These are phyloP conservation scores for Drosophila repleta DNA, from an alignment of 1,140 invertebrate genomes.

Conservation along the genomic window DNA sequence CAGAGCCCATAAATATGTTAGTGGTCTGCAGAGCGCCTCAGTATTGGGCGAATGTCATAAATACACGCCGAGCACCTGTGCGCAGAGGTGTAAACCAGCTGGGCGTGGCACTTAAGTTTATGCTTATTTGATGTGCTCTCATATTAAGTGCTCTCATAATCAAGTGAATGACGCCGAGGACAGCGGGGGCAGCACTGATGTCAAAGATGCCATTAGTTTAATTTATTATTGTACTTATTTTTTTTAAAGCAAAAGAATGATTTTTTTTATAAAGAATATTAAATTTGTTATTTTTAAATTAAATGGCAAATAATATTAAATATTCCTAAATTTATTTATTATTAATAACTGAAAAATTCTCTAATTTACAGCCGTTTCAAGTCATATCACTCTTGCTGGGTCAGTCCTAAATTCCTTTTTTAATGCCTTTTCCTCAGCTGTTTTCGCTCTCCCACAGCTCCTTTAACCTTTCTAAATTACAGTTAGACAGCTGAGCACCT, in stretches of 20 bases:
- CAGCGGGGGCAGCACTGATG: neutral
- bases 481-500: neutral
- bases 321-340: too few species aligned
- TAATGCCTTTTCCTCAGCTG: neutral
- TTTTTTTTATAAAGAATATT: too few species aligned
- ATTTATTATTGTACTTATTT: neutral
- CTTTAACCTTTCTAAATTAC: too few species aligned
- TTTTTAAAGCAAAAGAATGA: neutral
- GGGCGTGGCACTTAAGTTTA: conserved; percentile 40
- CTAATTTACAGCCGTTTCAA: too few species aligned
- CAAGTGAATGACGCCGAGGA: neutral
- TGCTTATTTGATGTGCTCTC: conserved; percentile 24
- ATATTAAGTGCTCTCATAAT: conserved; percentile 2
- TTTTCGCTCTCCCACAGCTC: too few species aligned
- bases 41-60: conserved; percentile 25
- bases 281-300: too few species aligned
- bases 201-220: neutral
- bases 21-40: conserved; percentile 1
- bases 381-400: too few species aligned
- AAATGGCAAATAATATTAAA: too few species aligned
- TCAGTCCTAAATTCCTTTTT: too few species aligned
- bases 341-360: too few species aligned
- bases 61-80: conserved; percentile 45
- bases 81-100: neutral
- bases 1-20: conserved; percentile 6